Evolutionary conservation across 2,113 vertebrate genomes (phyloP), one percentile per base, ranked within the genome.

Genomic region (Catharus minimus): DNA sequence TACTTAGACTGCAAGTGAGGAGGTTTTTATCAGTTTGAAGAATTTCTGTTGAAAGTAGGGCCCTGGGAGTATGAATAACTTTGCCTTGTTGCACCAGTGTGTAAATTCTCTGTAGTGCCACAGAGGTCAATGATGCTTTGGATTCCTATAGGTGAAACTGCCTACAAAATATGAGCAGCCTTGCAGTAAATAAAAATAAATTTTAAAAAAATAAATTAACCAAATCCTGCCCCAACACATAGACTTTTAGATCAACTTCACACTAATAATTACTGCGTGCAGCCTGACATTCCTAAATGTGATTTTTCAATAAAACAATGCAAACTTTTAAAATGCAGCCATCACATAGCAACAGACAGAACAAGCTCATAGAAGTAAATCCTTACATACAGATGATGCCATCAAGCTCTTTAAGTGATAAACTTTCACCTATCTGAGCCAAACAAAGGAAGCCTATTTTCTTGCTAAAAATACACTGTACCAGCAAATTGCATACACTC

Each of bases 391-490:
- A 30, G 22, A 41, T 80, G 56, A 69, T 22, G 90, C 72, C 68
- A 90, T 15, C 41, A 74, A 86, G 56, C 22, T 86, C 53, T 88
- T 74, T 67, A 90, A 92, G 68, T 67, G 7, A 77, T 56, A 93
- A 94, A 91, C 76, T 92, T 89, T 91, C 65, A 83, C 56, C 68
- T 90, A 30, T 28, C 56, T 77, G 64, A 91, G 71, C n/a, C 67
- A 86, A 76, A 76, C 39, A 76, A 58, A 85, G 75, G 46, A 79
- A 88, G 13, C 9, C 52, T 73, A 14, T 74, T 66, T 82, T 86
- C 72, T 89, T 77, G 72, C 88, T 90, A 77, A 88, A 88, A 93
- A 44, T 56, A 64, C 12, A 62, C 19, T 11, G 16, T 12, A 77
- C 28, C 17, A 64, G 15, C 53, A 83, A 80, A 78, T 78, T 11